These are phyloP conservation scores for Pandemis cinnamomeana DNA, from an alignment of 2,888 invertebrate genomes.

Conservation along the genomic window DNA sequence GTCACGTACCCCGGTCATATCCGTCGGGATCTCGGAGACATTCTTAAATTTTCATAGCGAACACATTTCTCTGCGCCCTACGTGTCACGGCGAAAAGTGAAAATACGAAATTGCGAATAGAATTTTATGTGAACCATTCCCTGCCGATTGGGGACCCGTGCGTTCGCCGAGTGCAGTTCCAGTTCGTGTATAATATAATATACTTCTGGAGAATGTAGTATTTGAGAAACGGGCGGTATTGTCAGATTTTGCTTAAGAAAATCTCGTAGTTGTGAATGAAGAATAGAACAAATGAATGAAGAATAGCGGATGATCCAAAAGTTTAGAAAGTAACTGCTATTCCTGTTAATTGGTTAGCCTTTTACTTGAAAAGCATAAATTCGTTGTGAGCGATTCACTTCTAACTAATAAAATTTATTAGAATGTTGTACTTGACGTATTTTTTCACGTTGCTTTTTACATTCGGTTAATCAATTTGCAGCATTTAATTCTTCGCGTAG, in stretches of 20 bases:
- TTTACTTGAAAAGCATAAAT: too few species aligned
- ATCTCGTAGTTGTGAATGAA: background rate
- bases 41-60: slow-evolving; percentile 77
- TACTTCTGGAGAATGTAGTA: background rate
- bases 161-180: slow-evolving; percentile 22
- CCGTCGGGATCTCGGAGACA: slow-evolving; percentile 67
- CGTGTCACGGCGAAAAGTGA: slow-evolving; percentile 68
- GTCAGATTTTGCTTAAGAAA: background rate
- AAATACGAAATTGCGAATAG: slow-evolving; percentile 70
- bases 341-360: too few species aligned
- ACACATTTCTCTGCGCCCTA: slow-evolving; percentile 54
- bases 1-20: slow-evolving; percentile 70
- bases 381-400: too few species aligned
- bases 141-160: slow-evolving; percentile 37
- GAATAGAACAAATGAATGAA: background rate
- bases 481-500: too few species aligned
- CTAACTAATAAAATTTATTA: too few species aligned
- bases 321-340: background rate
- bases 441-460: too few species aligned
- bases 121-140: slow-evolving; percentile 58
- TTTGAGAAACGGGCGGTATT: background rate
- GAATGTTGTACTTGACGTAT: too few species aligned
- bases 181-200: slow-evolving; percentile 25
- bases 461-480: too few species aligned
- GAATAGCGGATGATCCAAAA: background rate